Evolutionary conservation across 2,888 invertebrate species (phyloP).

Genomic region (Drosophila atroscutellata): DNA sequence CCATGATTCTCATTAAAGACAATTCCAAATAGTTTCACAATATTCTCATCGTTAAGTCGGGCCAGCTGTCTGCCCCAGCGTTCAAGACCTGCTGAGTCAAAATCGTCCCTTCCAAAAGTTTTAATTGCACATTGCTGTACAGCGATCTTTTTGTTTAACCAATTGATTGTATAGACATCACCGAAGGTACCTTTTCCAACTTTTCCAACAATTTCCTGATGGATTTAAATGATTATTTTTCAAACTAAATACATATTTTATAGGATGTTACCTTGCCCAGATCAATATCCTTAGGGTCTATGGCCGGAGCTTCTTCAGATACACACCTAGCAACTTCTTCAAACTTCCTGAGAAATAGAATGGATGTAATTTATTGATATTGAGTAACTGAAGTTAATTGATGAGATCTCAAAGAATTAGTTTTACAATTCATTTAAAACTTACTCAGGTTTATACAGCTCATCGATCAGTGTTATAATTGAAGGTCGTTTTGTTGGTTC

Average conservation of each 20-base stretch:
- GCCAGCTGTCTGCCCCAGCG: neutral
- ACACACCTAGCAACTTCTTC: neutral
- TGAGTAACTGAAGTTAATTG: neutral
- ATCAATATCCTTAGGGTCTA: neutral
- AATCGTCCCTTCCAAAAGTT: neutral
- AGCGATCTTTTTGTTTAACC: neutral
- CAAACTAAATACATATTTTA: neutral
- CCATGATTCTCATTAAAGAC: neutral
- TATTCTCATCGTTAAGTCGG: conserved; percentile 6
- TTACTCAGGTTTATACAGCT: neutral
- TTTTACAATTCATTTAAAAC: neutral
- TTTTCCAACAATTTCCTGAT: neutral
- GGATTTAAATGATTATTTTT: neutral
- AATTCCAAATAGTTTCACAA: conserved; percentile 13
- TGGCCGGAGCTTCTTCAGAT: neutral
- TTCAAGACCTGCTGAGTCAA: neutral
- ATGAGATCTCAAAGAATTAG: neutral
- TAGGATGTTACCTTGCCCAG: neutral
- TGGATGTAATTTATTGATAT: neutral
- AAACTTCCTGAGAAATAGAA: neutral
- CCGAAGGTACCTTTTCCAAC: conserved; percentile 4
- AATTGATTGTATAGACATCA: neutral
- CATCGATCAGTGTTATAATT: neutral
- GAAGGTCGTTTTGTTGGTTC: neutral
- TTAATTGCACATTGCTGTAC: neutral